Evolutionary conservation across 35 echinoderm and acorn worm species (phyloP).

Genomic region (Apostichopus parvimensis): DNA sequence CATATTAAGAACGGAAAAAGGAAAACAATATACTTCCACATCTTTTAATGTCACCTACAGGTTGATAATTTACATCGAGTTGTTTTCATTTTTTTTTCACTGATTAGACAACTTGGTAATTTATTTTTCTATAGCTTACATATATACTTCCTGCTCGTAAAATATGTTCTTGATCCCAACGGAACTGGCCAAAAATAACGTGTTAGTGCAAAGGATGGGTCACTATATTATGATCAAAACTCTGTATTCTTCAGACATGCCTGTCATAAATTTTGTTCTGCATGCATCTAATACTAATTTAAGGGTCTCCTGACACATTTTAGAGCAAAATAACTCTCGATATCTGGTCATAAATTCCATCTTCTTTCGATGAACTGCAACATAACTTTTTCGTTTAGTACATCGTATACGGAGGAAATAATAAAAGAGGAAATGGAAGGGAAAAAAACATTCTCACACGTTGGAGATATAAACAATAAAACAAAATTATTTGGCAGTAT

Average conservation of each 20-base stretch:
- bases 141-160: not conserved
- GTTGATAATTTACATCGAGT: not conserved
- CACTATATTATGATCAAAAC: not conserved
- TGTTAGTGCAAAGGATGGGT: not conserved
- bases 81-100: not conserved
- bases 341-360: not conserved
- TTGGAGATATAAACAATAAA: too few relatives aligned
- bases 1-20: not conserved
- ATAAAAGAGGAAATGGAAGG: too few relatives aligned
- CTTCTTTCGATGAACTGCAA: not conserved
- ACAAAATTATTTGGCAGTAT: too few relatives aligned
- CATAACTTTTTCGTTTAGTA: too few relatives aligned
- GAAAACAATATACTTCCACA: not conserved
- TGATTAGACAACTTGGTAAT: not conserved
- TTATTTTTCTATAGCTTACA: not conserved
- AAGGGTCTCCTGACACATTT: not conserved
- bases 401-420: too few relatives aligned
- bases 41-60: not conserved
- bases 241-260: not conserved
- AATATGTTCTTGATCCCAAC: not conserved
- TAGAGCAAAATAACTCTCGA: not conserved
- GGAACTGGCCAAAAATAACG: not conserved
- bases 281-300: not conserved
- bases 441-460: too few relatives aligned
- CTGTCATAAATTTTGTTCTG: not conserved